phyloP scores from a whole-genome alignment of 2,888 invertebrate genomes.

The Oasisia sp. region DNA sequence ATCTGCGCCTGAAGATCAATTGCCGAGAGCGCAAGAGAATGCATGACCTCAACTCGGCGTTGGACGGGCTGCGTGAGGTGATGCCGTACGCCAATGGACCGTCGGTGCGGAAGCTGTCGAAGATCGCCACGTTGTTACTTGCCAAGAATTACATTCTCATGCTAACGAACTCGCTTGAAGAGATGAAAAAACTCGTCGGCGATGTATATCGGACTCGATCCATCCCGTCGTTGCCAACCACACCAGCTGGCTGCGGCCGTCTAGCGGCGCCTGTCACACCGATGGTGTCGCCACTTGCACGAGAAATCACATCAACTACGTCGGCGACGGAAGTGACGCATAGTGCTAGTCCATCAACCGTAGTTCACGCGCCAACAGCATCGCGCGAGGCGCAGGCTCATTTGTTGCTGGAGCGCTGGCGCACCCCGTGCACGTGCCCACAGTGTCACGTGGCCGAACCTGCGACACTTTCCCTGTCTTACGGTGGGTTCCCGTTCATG shows the following conservation, averaged over 20 bases:
- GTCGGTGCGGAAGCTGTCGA: constrained; percentile 63
- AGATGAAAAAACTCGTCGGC: constrained; percentile 64
- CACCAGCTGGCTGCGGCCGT: neutral
- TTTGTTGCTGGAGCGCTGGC: constrained; percentile 6
- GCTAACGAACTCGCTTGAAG: constrained; percentile 62
- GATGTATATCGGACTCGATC: constrained; percentile 52
- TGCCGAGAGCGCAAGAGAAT: constrained; percentile 68
- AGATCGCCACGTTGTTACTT: constrained; percentile 63
- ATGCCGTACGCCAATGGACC: constrained; percentile 66
- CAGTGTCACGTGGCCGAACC: neutral
- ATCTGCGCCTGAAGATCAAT: constrained; percentile 65
- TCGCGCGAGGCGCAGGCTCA: neutral
- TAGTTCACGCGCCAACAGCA: neutral
- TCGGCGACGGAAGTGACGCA: constrained; percentile 1
- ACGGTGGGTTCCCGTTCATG: neutral
- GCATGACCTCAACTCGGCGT: constrained; percentile 68
- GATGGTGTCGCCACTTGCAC: neutral
- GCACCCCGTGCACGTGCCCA: neutral
- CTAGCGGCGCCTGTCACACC: neutral
- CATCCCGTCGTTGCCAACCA: neutral
- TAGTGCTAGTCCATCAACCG: neutral
- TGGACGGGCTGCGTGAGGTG: constrained; percentile 64
- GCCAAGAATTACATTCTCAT: constrained; percentile 65
- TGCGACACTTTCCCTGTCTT: neutral
- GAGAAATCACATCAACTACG: neutral